phyloP scores from a whole-genome alignment of 1,140 invertebrate species.

The Delia radicum region DNA sequence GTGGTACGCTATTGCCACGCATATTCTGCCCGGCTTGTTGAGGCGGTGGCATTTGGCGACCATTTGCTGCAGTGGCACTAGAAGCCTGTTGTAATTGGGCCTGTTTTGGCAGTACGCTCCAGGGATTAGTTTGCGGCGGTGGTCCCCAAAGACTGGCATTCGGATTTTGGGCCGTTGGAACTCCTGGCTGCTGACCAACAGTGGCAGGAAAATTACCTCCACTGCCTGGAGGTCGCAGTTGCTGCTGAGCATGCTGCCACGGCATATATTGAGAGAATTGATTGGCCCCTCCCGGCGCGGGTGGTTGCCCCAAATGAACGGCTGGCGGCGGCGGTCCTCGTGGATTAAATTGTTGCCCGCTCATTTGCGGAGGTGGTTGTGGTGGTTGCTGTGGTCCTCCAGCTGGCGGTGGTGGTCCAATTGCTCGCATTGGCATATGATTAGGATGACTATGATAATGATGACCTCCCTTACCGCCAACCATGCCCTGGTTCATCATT shows the following conservation, averaged over 20 bases:
- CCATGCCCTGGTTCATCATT: constrained; percentile 31
- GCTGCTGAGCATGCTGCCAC: constrained; percentile 32
- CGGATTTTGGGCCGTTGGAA: constrained; percentile 44
- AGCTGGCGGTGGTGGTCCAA: constrained; percentile 30
- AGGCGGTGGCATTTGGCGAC: constrained; percentile 36
- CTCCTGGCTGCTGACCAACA: constrained; percentile 30
- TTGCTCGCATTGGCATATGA: constrained; percentile 30
- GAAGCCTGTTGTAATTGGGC: constrained; percentile 29
- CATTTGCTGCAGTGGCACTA: constrained; percentile 18
- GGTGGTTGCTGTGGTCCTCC: constrained; percentile 28
- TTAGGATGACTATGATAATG: constrained; percentile 41
- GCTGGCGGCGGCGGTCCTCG: constrained; percentile 26
- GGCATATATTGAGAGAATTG: constrained; percentile 32
- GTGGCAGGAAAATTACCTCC: constrained; percentile 27
- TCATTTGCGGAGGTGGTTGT: constrained; percentile 26
- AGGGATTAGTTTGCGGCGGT: constrained; percentile 51
- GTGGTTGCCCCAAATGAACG: constrained; percentile 24
- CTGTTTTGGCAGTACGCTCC: constrained; percentile 49
- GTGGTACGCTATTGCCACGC: constrained; percentile 45
- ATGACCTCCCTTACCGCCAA: constrained; percentile 28
- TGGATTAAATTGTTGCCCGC: constrained; percentile 29
- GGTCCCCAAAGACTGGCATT: constrained; percentile 53
- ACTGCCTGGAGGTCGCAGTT: constrained; percentile 20
- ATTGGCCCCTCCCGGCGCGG: background rate
- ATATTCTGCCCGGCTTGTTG: constrained; percentile 33